Conservation (phyloP, 2,797 vertebrate genomes). For the Craterocephalus amniculus region DNA sequence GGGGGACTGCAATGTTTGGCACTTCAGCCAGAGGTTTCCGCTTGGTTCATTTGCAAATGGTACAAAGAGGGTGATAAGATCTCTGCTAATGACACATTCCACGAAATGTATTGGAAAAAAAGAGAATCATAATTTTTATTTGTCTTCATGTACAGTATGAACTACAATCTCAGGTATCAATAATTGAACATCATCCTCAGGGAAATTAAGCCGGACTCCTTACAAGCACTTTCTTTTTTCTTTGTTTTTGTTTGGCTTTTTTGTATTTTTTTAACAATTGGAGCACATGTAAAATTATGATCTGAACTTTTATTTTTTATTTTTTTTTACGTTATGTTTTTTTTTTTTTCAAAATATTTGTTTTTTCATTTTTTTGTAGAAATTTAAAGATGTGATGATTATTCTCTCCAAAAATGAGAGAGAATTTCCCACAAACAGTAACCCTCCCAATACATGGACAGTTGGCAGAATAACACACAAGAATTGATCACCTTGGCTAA, state of each 20-base stretch:
- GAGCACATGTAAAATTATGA: slow-evolving; percentile 90
- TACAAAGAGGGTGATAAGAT: slow-evolving; percentile 26
- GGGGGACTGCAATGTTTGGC: no score
- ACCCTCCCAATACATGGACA: slow-evolving; percentile 72
- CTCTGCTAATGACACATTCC: slow-evolving; percentile 42
- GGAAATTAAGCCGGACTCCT: slow-evolving; percentile 75
- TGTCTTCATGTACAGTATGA: slow-evolving; percentile 87
- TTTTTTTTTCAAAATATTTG: slow-evolving; percentile 85
- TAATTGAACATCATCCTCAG: slow-evolving; percentile 80
- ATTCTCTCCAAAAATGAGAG: slow-evolving; percentile 84
- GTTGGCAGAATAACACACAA: slow-evolving; percentile 86
- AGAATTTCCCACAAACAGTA: slow-evolving; percentile 73
- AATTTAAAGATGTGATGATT: slow-evolving; percentile 87
- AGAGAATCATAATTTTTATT: slow-evolving; percentile 84
- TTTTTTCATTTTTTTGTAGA: slow-evolving; percentile 82
- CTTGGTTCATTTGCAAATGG: no score
- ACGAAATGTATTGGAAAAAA: slow-evolving; percentile 75
- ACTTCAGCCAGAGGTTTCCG: no score
- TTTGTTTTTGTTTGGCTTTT: slow-evolving; percentile 62
- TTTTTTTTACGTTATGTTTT: slow-evolving; percentile 74
- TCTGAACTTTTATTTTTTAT: slow-evolving; percentile 79
- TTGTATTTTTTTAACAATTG: slow-evolving; percentile 82
- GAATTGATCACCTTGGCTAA: slow-evolving; percentile 89
- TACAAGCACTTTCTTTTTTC: slow-evolving; percentile 81
- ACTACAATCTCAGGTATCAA: slow-evolving; percentile 88